Evolutionary conservation across 2,113 vertebrate species (phyloP).

Genomic region (Axis porcinus): DNA sequence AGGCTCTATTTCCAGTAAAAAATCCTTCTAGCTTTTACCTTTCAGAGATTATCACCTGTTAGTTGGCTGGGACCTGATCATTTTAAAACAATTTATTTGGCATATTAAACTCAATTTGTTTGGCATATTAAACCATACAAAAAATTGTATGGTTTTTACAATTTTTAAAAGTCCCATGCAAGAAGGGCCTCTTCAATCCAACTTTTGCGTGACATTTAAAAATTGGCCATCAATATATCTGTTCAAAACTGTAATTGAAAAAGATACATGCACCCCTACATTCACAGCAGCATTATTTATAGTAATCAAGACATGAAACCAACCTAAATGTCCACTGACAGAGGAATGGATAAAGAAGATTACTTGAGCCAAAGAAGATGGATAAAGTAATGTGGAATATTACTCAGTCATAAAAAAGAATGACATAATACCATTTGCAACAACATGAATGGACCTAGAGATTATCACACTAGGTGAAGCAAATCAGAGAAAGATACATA

Average conservation of each 20-base stretch:
- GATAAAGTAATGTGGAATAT: background rate
- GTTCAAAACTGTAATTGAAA: background rate
- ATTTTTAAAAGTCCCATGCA: background rate
- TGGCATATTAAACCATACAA: background rate
- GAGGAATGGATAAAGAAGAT: background rate
- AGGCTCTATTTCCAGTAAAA: background rate
- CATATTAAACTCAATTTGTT: constrained; percentile 40
- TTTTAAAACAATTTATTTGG: constrained; percentile 21
- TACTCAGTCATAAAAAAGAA: background rate
- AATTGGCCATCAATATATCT: background rate
- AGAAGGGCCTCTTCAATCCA: background rate
- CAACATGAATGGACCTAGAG: background rate
- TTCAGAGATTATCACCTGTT: constrained; percentile 52
- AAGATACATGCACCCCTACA: background rate
- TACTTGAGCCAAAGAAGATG: background rate
- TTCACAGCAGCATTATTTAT: background rate
- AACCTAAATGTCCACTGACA: background rate
- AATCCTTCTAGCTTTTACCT: background rate
- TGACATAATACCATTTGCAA: background rate
- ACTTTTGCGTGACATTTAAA: background rate
- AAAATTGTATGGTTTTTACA: background rate
- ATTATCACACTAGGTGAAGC: background rate
- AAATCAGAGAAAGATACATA: background rate
- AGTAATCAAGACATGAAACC: background rate
- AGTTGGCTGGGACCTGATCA: background rate